phyloP scores from a whole-genome alignment of 2,888 invertebrate genomes.

The Hedya salicella region DNA sequence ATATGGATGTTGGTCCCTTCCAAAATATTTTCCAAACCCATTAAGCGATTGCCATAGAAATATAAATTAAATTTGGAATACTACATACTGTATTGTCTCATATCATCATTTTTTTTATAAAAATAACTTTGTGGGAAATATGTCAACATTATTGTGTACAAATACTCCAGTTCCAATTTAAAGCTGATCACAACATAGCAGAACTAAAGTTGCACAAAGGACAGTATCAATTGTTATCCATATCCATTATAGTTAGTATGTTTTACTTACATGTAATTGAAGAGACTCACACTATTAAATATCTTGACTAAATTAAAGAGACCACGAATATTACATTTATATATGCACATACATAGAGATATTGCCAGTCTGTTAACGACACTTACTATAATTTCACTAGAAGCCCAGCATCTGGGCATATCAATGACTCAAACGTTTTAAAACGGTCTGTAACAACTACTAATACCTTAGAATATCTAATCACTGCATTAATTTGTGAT shows the following conservation, averaged over 20 bases:
- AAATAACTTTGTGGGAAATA: constrained; percentile 81
- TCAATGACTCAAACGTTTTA: constrained; percentile 82
- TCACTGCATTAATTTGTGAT: constrained; percentile 84
- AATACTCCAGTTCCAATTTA: constrained; percentile 80
- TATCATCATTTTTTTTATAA: constrained; percentile 79
- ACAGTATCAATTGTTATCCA: constrained; percentile 74
- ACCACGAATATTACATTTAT: constrained; percentile 82
- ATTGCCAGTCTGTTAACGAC: constrained; percentile 84
- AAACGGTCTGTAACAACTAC: constrained; percentile 82
- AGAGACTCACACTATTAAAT: constrained; percentile 84
- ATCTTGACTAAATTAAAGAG: constrained; percentile 85
- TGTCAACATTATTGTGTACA: constrained; percentile 77
- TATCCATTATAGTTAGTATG: constrained; percentile 67
- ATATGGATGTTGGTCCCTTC: constrained; percentile 82
- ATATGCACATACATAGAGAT: constrained; percentile 83
- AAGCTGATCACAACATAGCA: constrained; percentile 83
- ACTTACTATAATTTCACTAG: constrained; percentile 83
- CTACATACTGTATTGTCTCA: constrained; percentile 81
- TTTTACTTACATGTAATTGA: constrained; percentile 77
- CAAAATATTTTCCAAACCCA: constrained; percentile 73
- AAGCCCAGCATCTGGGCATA: constrained; percentile 79
- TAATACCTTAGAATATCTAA: constrained; percentile 84
- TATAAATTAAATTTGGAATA: constrained; percentile 67
- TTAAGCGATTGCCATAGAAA: constrained; percentile 61
- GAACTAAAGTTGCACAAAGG: constrained; percentile 81